Conservation (phyloP, 1,140 invertebrate genomes). For the Drosophila lowei region DNA sequence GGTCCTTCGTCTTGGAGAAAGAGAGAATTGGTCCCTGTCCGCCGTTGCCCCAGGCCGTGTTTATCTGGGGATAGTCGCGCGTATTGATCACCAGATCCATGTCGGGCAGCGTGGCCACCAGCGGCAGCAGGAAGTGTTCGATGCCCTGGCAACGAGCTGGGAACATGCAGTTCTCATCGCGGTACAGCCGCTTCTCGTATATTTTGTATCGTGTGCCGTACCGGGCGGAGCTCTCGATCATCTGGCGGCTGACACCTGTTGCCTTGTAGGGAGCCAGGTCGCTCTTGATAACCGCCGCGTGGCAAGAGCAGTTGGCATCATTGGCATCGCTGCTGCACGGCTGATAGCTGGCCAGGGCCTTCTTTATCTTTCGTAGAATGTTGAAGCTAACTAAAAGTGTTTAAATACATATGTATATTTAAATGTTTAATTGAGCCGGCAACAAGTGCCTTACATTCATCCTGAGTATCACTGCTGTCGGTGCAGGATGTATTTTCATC, state of each 20-base stretch:
- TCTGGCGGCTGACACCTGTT: conserved; percentile 86
- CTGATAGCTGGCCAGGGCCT: conserved; percentile 37
- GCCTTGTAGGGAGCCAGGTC: conserved; percentile 88
- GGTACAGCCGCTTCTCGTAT: conserved; percentile 89
- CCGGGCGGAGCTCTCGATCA: conserved; percentile 86
- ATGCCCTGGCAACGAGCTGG: conserved; percentile 94
- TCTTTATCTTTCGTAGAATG: conserved; percentile 74
- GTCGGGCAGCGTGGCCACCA: conserved; percentile 89
- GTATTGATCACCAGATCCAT: conserved; percentile 95
- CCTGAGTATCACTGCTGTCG: neutral
- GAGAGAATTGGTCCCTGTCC: conserved; percentile 92
- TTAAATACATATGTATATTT: conserved; percentile 1
- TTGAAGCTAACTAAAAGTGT: conserved; percentile 17
- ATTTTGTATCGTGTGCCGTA: conserved; percentile 90
- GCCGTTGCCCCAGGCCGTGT: conserved; percentile 59
- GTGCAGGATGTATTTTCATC: neutral
- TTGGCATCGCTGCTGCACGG: conserved; percentile 43
- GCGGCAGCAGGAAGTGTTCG: conserved; percentile 93
- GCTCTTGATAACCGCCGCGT: conserved; percentile 86
- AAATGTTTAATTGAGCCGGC: neutral
- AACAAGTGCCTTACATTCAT: conserved; percentile 39
- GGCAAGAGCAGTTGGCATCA: conserved; percentile 86
- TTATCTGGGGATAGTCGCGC: conserved; percentile 94
- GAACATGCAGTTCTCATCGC: conserved; percentile 94
- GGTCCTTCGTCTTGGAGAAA: conserved; percentile 95